These are phyloP conservation scores for Amphiura filiformis DNA, from an alignment of 35 echinoderm and acorn worm genomes.

Conservation along the genomic window DNA sequence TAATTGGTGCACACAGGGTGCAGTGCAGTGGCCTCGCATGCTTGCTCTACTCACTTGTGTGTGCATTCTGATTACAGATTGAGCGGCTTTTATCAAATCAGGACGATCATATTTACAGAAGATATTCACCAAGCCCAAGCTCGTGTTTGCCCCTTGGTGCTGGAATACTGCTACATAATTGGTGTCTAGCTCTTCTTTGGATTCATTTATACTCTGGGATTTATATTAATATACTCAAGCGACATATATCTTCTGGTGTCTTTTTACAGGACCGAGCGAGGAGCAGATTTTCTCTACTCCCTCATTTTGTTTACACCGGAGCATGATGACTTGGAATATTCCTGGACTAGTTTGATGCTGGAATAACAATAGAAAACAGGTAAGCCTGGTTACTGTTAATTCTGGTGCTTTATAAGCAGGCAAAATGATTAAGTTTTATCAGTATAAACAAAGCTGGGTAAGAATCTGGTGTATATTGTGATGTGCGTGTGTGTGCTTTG, in stretches of 20 bases:
- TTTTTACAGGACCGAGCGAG: background rate
- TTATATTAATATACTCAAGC: background rate
- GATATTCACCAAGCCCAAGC: background rate
- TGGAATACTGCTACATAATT: slow-evolving; percentile 6
- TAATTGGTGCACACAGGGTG: background rate
- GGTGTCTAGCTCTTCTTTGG: background rate
- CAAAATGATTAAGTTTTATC: background rate
- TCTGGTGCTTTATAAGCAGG: background rate
- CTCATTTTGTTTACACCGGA: background rate
- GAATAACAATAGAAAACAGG: background rate
- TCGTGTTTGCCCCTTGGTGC: background rate
- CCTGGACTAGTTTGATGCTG: background rate
- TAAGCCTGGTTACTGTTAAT: background rate
- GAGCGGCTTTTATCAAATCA: background rate
- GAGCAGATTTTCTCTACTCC: background rate
- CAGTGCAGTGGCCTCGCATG: background rate
- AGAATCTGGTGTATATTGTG: background rate
- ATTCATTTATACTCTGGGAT: background rate
- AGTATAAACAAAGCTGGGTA: background rate
- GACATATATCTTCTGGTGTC: background rate
- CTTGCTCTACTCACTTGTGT: background rate
- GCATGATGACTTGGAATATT: background rate
- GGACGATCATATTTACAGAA: background rate
- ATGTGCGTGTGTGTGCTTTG: background rate
- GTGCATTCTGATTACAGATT: background rate